These are phyloP conservation scores for Stenopsyche tienmushanensis DNA, from an alignment of 1,140 invertebrate species.

Conservation along the genomic window DNA sequence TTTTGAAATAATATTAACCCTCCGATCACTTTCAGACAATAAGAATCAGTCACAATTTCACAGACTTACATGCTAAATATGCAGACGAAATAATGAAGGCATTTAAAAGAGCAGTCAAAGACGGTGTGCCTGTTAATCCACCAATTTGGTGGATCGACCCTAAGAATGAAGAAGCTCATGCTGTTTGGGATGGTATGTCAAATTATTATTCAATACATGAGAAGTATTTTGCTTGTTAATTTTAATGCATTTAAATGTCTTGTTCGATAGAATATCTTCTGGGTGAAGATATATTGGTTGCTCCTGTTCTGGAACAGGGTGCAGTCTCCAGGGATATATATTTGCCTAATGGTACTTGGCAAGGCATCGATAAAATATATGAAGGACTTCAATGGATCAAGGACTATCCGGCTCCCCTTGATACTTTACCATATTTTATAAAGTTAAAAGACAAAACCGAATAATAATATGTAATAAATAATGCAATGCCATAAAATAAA, in stretches of 20 bases:
- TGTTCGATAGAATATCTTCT: slow-evolving; percentile 69
- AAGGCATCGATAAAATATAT: slow-evolving; percentile 43
- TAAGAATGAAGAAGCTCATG: slow-evolving; percentile 45
- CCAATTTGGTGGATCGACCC: slow-evolving; percentile 79
- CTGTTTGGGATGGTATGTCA: slow-evolving; percentile 38
- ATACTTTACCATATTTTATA: slow-evolving; percentile 63
- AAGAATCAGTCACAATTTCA: slow-evolving; percentile 49
- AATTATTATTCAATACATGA: background rate
- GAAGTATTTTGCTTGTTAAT: background rate
- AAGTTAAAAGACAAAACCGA: no score
- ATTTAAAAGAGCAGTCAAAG: slow-evolving; percentile 55
- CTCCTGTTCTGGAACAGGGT: slow-evolving; percentile 67
- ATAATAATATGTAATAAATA: no score
- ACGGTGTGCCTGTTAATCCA: slow-evolving; percentile 65
- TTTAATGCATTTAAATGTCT: slow-evolving; percentile 3
- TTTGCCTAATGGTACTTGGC: slow-evolving; percentile 65
- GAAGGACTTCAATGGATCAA: slow-evolving; percentile 57
- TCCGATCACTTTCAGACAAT: slow-evolving; percentile 31
- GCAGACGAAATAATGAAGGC: slow-evolving; percentile 54
- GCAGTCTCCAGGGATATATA: slow-evolving; percentile 63
- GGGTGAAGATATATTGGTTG: slow-evolving; percentile 69
- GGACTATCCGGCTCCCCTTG: slow-evolving; percentile 63
- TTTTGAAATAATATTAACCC: slow-evolving; percentile 3
- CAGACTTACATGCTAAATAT: slow-evolving; percentile 59
- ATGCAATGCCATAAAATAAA: no score